Evolutionary conservation across 37 sponge, comb jelly and placozoan genomes (phyloP).

Genomic region (Eunapius fragilis): DNA sequence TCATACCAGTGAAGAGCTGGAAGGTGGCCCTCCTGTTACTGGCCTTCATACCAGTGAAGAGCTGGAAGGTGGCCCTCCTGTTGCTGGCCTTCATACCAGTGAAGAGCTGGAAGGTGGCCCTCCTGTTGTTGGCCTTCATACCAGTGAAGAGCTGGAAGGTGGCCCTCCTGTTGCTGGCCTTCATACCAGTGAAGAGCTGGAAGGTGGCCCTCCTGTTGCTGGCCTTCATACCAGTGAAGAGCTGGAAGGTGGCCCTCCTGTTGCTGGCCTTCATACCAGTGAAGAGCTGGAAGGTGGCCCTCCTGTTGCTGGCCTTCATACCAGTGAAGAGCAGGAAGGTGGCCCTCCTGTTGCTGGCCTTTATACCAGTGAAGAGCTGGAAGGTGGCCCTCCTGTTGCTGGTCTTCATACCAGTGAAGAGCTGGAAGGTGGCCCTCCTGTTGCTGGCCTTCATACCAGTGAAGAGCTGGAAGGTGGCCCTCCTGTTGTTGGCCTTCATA

Average conservation of each 20-base stretch:
- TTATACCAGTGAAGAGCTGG: conserved; percentile 45
- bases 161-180: conserved; percentile 59
- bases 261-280: conserved; percentile 57
- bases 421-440: conserved; percentile 62
- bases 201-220: conserved; percentile 68
- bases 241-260: conserved; percentile 62
- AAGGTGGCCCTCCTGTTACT: conserved; percentile 65
- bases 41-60: conserved; percentile 46
- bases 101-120: conserved; percentile 56
- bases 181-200: conserved; percentile 55
- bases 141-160: conserved; percentile 58
- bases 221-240: conserved; percentile 46
- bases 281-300: conserved; percentile 56
- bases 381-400: conserved; percentile 68
- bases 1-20: conserved; percentile 55
- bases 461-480: conserved; percentile 56
- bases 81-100: conserved; percentile 57
- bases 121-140: conserved; percentile 59
- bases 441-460: conserved; percentile 57
- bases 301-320: conserved; percentile 60
- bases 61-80: conserved; percentile 62
- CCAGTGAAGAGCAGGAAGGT: conserved; percentile 56
- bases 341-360: conserved; percentile 58
- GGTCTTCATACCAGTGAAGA: conserved; percentile 48
- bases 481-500: conserved; percentile 59